Evolutionary conservation across 64 coral and sea anemone genomes (phyloP).

Genomic region (Porites lutea): DNA sequence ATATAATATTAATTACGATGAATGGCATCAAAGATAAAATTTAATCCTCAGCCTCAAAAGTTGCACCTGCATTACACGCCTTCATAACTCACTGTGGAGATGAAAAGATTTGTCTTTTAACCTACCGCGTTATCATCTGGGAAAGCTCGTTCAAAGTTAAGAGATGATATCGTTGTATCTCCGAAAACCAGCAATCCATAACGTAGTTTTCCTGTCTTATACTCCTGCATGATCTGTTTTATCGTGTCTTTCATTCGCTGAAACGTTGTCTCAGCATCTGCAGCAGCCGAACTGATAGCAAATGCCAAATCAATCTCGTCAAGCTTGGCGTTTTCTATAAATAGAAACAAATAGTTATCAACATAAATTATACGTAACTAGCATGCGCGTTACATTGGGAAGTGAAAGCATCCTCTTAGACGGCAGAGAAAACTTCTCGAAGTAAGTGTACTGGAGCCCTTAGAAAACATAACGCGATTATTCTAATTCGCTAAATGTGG

Average conservation of each 20-base stretch:
- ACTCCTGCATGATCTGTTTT: conserved; percentile 56
- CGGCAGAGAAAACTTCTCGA: too few relatives aligned
- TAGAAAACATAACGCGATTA: too few relatives aligned
- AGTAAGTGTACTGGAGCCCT: too few relatives aligned
- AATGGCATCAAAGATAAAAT: not conserved
- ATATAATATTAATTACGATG: not conserved
- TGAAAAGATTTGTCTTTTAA: too few relatives aligned
- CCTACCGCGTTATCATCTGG: conserved; percentile 15
- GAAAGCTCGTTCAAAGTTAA: conserved; percentile 3
- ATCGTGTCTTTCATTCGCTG: conserved; percentile 76
- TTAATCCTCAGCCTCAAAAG: too few relatives aligned
- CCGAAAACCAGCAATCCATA: conserved; percentile 79
- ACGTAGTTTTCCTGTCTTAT: conserved; percentile 78
- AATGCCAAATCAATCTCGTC: conserved; percentile 77
- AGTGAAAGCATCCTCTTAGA: too few relatives aligned
- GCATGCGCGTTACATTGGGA: too few relatives aligned
- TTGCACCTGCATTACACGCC: too few relatives aligned
- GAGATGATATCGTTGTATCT: not conserved
- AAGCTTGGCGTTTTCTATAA: conserved; percentile 24
- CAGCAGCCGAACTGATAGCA: conserved; percentile 74
- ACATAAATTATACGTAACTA: too few relatives aligned
- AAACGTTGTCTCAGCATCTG: conserved; percentile 65
- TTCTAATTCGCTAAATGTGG: too few relatives aligned
- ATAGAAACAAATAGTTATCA: not conserved
- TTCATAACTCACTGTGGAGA: too few relatives aligned